A percentile compares a stretch with the other conserved stretches of the same genome.
phyloP scores from a whole-genome alignment of 2,888 invertebrate species.

The Coelinius sp. region DNA sequence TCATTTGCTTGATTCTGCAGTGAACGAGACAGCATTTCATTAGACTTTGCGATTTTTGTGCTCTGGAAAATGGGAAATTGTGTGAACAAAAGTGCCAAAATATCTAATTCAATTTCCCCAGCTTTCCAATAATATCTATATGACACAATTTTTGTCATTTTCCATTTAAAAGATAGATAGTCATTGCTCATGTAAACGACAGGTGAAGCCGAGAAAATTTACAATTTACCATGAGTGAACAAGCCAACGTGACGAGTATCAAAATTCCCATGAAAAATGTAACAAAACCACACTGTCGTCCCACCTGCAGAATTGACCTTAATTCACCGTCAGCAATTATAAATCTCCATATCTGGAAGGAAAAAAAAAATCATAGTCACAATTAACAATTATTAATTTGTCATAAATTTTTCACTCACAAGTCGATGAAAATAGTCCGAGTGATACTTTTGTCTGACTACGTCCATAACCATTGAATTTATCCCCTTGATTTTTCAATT shows the following conservation, averaged over 20 bases:
- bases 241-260: slow-evolving; percentile 54
- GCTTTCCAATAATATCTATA: no score
- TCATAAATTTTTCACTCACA: neutral
- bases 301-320: slow-evolving; percentile 54
- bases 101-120: no score
- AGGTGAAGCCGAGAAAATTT: neutral
- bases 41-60: slow-evolving; percentile 41
- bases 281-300: slow-evolving; percentile 53
- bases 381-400: neutral
- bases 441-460: neutral
- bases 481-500: neutral
- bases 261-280: slow-evolving; percentile 48
- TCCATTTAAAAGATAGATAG: no score
- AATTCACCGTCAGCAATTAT: slow-evolving; percentile 59
- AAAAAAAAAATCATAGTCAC: neutral
- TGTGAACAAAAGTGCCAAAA: neutral
- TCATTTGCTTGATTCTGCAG: slow-evolving; percentile 53
- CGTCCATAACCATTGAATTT: slow-evolving; percentile 13
- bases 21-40: slow-evolving; percentile 49
- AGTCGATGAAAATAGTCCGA: neutral
- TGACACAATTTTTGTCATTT: no score
- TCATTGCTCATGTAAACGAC: no score
- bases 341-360: slow-evolving; percentile 59
- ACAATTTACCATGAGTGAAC: slow-evolving; percentile 46
- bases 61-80: slow-evolving; percentile 39